Base-by-base conservation (phyloP, 2,888 invertebrate species). In the Micoletzkya japonica region DNA sequence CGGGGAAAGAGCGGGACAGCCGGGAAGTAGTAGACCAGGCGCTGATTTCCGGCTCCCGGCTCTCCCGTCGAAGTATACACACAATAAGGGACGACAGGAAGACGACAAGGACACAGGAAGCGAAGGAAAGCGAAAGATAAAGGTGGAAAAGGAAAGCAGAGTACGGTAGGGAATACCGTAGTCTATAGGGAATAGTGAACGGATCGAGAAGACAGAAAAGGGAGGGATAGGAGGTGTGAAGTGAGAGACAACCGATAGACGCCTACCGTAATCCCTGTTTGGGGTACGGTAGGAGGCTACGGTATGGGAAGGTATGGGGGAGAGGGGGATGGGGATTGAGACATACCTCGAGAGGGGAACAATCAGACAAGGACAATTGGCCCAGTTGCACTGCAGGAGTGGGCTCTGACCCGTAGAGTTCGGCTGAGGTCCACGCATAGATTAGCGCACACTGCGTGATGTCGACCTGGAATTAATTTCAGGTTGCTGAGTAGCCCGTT, bases 351-450 rank as follows among this genome's bases (percentile, higher is more conserved):
- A 60, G 28, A 10, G 60, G 60, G 44, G 39, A 39, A 30, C n/a
- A 60, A 28, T 60, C 60, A 20, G 14, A 14, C 24, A 60, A 36
- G 20, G 60, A 60, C n/a, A 60, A 32, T 17, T 28, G 26, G 28
- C 60, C 60, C 39, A 79, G 58, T 58, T 79, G 79, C 10, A 79
- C 76, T 50, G 76, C 76, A 0, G 79, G 79, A 1, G 80, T 79
- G 3, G 82, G 75, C 37, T 84, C 81, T 28, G 80, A 77, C 14
- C 77, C 76, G 59, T 81, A 81, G 14, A 84, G 77, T 61, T 84
- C 84, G 17, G 72, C 70, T 17, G 74, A 81, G 10, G 77, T 74
- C 82, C 84, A 84, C 10, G 83, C 76, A 57, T 83, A 84, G 59
- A 84, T 81, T 34, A 79, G 67, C 4, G 81, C 76, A 36, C 80